Percentiles rank a stretch among this genome's conserved stretches.
Conservation (phyloP, 2,113 vertebrate species). For the Pelmatolapia mariae region DNA sequence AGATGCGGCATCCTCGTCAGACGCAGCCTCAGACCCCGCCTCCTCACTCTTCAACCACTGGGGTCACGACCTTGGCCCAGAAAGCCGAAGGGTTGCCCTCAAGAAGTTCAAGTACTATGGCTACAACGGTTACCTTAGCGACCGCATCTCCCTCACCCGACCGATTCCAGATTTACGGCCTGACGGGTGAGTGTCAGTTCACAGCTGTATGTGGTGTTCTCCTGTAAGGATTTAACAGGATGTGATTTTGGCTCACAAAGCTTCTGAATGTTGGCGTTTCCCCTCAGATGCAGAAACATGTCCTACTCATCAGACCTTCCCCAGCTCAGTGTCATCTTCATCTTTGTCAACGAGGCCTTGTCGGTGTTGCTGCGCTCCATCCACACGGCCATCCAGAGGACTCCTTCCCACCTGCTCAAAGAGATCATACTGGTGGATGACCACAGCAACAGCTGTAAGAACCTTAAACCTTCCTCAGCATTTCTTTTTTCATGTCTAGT, state of each 20-base stretch:
- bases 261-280: not conserved
- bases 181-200: conserved; percentile 73
- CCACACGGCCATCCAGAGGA: conserved; percentile 85
- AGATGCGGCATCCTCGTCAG: conserved; percentile 53
- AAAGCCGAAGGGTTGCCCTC: conserved; percentile 80
- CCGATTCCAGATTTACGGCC: conserved; percentile 86
- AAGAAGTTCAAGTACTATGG: conserved; percentile 95
- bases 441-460: conserved; percentile 88
- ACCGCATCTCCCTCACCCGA: conserved; percentile 86
- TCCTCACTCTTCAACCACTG: conserved; percentile 89
- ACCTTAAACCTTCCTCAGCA: not conserved
- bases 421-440: conserved; percentile 96
- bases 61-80: conserved; percentile 89
- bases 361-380: conserved; percentile 91
- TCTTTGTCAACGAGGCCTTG: conserved; percentile 93
- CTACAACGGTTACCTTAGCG: conserved; percentile 95
- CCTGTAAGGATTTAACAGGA: not conserved
- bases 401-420: conserved; percentile 86
- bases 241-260: not conserved
- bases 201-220: not conserved
- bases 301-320: conserved; percentile 85
- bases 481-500: not conserved
- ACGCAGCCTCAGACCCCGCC: conserved; percentile 73
- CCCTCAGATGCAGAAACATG: conserved; percentile 86
- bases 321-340: conserved; percentile 92